Conservation (phyloP, 2,113 vertebrate species). For the Clinocottus analis region DNA sequence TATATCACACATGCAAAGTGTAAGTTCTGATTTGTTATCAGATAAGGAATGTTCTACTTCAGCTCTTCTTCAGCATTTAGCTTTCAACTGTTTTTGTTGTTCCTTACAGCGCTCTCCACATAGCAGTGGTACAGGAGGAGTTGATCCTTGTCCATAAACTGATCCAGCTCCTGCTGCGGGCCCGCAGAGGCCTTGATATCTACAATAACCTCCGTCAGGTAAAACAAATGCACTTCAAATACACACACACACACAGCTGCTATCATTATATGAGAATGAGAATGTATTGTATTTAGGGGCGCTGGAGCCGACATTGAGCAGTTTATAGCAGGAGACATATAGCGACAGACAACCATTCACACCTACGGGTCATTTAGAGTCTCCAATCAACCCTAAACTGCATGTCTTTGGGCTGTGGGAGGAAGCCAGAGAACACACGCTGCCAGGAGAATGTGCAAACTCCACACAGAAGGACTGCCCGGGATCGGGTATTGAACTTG, state of each 20-base stretch:
- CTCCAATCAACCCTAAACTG: too few species aligned
- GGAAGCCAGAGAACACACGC: too few species aligned
- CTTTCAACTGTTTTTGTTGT: conserved; percentile 10
- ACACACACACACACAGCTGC: conserved; percentile 5
- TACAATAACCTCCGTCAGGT: conserved; percentile 93
- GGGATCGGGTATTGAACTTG: too few species aligned
- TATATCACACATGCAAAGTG: neutral
- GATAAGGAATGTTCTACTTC: neutral
- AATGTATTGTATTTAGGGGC: too few species aligned
- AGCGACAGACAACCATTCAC: too few species aligned
- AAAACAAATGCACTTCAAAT: conserved; percentile 44
- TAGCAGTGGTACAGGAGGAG: conserved; percentile 88
- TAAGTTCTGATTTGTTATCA: neutral
- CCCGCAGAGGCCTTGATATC: conserved; percentile 80
- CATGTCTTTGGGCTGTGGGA: too few species aligned
- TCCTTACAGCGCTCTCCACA: conserved; percentile 89
- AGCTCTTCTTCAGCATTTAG: neutral
- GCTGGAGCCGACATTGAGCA: too few species aligned
- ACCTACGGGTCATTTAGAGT: too few species aligned
- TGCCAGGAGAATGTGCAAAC: too few species aligned
- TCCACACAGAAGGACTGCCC: too few species aligned
- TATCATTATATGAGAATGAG: too few species aligned
- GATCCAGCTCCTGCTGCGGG: conserved; percentile 78
- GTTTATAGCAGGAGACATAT: too few species aligned
- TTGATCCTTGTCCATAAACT: conserved; percentile 71